Evolutionary conservation across 30 jellyfish, hydroid and myxozoan species (phyloP).

Genomic region (Haliclystus octoradiatus): DNA sequence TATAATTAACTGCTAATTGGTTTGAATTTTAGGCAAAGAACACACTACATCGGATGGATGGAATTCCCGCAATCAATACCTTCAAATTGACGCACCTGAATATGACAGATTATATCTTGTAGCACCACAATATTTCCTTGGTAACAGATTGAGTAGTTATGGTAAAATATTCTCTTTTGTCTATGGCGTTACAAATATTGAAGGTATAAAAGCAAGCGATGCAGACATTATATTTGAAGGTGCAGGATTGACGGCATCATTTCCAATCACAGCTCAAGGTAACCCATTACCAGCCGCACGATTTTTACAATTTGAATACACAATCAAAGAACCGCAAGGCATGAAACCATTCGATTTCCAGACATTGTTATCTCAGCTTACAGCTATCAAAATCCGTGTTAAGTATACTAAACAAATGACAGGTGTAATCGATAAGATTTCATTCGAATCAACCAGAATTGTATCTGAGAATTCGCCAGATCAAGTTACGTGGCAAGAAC

Average conservation of each 20-base stretch:
- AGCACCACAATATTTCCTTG: slow-evolving; percentile 72
- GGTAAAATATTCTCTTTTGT: slow-evolving; percentile 51
- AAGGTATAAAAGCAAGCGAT: slow-evolving; percentile 27
- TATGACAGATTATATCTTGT: slow-evolving; percentile 62
- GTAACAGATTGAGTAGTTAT: slow-evolving; percentile 82
- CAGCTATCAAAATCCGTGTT: slow-evolving; percentile 82
- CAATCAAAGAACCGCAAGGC: slow-evolving; percentile 63
- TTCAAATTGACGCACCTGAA: slow-evolving; percentile 40
- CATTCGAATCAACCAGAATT: slow-evolving; percentile 57
- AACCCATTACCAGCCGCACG: slow-evolving; percentile 52
- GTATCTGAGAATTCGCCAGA: slow-evolving; percentile 68
- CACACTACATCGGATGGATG: slow-evolving; percentile 31
- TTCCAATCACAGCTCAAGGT: slow-evolving; percentile 53
- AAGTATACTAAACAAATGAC: slow-evolving; percentile 32
- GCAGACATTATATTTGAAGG: slow-evolving; percentile 84
- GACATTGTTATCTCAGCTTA: slow-evolving; percentile 34
- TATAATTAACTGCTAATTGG: no score
- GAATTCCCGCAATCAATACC: slow-evolving; percentile 34
- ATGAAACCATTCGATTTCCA: slow-evolving; percentile 74
- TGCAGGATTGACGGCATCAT: slow-evolving; percentile 70
- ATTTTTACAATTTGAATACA: slow-evolving; percentile 34
- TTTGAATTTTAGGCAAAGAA: slow-evolving; percentile 56
- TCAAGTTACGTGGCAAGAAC: slow-evolving; percentile 87
- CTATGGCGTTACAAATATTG: slow-evolving; percentile 33
- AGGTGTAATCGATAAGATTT: slow-evolving; percentile 47